A percentile compares a stretch with the other conserved stretches of the same genome.
Conservation (phyloP, 53 echinoderm and acorn worm species). For the Hippasteria phrygiana region DNA sequence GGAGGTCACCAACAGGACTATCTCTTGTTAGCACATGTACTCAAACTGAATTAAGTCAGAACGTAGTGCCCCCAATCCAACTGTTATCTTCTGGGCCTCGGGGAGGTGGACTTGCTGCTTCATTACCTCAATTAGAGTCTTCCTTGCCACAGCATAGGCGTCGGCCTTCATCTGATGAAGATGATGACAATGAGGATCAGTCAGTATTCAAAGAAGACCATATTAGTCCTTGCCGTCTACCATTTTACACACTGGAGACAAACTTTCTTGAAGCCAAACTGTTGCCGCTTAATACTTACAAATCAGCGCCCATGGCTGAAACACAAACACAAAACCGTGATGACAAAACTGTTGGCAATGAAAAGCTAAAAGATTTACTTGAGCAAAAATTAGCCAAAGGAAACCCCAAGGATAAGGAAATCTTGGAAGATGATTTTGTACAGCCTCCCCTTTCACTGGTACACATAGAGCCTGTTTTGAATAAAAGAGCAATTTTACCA, state of each 20-base stretch:
- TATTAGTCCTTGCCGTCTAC: neutral
- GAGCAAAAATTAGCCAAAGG: neutral
- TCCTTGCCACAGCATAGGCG: neutral
- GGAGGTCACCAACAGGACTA: neutral
- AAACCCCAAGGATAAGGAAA: neutral
- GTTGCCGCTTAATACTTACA: too few species aligned
- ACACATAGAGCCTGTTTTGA: constrained; percentile 29
- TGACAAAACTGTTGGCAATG: too few species aligned
- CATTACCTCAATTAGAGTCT: neutral
- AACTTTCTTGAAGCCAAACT: too few species aligned
- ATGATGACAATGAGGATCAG: constrained; percentile 1
- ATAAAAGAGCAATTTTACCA: constrained; percentile 28
- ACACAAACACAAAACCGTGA: too few species aligned
- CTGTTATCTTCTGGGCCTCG: neutral
- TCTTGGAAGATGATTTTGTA: neutral
- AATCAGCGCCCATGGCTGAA: too few species aligned
- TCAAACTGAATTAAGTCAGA: constrained; percentile 15
- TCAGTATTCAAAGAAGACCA: neutral
- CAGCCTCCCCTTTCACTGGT: neutral
- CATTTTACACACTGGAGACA: too few species aligned
- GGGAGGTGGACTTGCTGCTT: neutral
- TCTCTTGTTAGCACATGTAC: neutral
- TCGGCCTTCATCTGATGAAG: constrained; percentile 4
- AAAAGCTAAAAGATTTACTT: neutral
- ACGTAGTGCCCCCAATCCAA: too few species aligned